These are phyloP conservation scores for Periophthalmus magnuspinnatus DNA, from an alignment of 2,797 vertebrate species.

Conservation along the genomic window DNA sequence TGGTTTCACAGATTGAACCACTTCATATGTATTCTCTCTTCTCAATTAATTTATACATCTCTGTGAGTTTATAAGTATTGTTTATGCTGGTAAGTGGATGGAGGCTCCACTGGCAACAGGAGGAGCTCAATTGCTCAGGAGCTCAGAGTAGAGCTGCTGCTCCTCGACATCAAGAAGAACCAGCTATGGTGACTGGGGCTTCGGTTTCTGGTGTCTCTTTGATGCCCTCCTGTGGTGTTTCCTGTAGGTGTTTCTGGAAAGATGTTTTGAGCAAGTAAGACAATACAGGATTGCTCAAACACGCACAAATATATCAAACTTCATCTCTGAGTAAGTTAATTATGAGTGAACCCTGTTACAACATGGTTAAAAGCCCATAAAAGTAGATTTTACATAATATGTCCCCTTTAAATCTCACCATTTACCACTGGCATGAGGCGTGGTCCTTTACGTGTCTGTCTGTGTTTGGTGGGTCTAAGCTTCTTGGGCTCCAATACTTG, in stretches of 20 bases:
- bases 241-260: neutral
- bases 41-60: no score
- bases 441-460: neutral
- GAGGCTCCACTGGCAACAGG: no score
- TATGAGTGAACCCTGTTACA: no score
- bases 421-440: neutral
- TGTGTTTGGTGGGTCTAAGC: neutral
- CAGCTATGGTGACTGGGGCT: neutral
- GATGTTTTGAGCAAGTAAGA: neutral
- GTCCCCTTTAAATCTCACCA: neutral
- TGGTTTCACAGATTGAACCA: no score
- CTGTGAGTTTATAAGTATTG: neutral
- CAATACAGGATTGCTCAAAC: no score
- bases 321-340: no score
- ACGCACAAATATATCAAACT: no score
- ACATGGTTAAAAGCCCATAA: no score
- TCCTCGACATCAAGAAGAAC: neutral
- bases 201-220: neutral
- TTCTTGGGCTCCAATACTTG: constrained; percentile 6
- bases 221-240: no score
- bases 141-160: neutral
- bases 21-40: no score
- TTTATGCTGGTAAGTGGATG: neutral
- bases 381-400: no score
- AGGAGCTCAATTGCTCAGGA: neutral